Percentiles rank a stretch among this genome's conserved stretches.
Evolutionary conservation across 2,888 invertebrate species (phyloP).

Genomic region (Cistogaster globosa): DNA sequence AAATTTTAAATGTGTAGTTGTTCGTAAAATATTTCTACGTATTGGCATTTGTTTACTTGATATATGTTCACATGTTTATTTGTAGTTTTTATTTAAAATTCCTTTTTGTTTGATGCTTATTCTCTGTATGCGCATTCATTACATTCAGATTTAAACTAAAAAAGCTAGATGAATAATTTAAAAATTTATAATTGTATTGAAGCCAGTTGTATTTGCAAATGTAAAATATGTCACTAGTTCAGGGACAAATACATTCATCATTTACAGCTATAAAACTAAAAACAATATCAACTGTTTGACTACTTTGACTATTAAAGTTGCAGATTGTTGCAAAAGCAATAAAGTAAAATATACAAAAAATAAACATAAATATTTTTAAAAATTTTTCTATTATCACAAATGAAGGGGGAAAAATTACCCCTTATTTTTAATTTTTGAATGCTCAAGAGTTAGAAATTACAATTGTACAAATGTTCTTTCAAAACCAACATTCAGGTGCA

Average conservation of each 20-base stretch:
- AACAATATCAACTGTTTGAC: neutral
- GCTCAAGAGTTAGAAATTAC: neutral
- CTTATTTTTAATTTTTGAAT: neutral
- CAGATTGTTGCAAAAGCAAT: conserved; percentile 9
- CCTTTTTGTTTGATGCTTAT: neutral
- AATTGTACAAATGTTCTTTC: neutral
- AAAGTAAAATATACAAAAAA: neutral
- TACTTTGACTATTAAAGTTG: conserved; percentile 9
- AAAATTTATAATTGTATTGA: conserved; percentile 26
- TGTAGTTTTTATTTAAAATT: conserved; percentile 48
- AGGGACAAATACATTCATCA: conserved; percentile 47
- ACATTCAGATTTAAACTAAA: conserved; percentile 19
- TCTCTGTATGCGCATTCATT: conserved; percentile 1
- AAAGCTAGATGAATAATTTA: conserved; percentile 46
- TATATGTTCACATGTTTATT: neutral
- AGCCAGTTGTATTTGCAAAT: conserved; percentile 15
- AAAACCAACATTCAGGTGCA: no score
- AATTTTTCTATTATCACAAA: neutral
- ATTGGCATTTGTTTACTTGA: conserved; percentile 40
- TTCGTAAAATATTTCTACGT: conserved; percentile 26
- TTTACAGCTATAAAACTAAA: neutral
- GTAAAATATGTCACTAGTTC: conserved; percentile 67
- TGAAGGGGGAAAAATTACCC: neutral
- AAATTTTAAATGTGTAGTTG: conserved; percentile 3
- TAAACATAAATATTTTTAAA: neutral